These are phyloP conservation scores for Gasteruption jaculator DNA, from an alignment of 2,888 invertebrate species.

Conservation along the genomic window DNA sequence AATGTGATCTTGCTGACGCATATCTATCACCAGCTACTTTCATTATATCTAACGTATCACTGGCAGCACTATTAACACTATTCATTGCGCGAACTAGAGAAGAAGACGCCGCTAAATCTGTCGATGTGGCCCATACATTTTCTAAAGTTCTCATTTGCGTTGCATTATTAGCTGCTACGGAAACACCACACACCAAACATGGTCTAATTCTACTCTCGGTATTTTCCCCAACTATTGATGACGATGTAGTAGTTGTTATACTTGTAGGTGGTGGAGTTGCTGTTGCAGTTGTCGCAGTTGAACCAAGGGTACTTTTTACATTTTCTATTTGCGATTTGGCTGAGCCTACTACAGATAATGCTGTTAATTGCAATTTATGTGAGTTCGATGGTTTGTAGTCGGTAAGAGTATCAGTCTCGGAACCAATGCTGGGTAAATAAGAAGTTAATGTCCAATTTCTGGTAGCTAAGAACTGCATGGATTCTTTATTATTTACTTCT, in stretches of 20 bases:
- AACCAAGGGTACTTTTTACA: slow-evolving; percentile 21
- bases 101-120: slow-evolving; percentile 44
- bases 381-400: slow-evolving; percentile 35
- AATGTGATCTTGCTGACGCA: slow-evolving; percentile 46
- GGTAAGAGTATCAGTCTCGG: slow-evolving; percentile 36
- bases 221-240: slow-evolving; percentile 21
- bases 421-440: slow-evolving; percentile 36
- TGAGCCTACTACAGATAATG: slow-evolving; percentile 51
- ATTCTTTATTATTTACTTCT: slow-evolving; percentile 43
- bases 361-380: slow-evolving; percentile 50
- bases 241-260: slow-evolving; percentile 24
- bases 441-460: slow-evolving; percentile 37
- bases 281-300: slow-evolving; percentile 21
- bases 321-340: slow-evolving; percentile 30
- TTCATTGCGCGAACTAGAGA: slow-evolving; percentile 70
- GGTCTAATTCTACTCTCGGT: slow-evolving; percentile 47
- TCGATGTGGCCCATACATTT: slow-evolving; percentile 46
- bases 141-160: slow-evolving; percentile 42
- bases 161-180: slow-evolving; percentile 39
- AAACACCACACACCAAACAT: slow-evolving; percentile 55
- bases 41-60: slow-evolving; percentile 53
- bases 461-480: slow-evolving; percentile 40
- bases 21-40: slow-evolving; percentile 48
- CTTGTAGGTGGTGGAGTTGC: slow-evolving; percentile 28
- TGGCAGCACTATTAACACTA: slow-evolving; percentile 65